These are phyloP conservation scores for Drosophila punjabiensis DNA, from an alignment of 1,140 invertebrate species.

Conservation along the genomic window DNA sequence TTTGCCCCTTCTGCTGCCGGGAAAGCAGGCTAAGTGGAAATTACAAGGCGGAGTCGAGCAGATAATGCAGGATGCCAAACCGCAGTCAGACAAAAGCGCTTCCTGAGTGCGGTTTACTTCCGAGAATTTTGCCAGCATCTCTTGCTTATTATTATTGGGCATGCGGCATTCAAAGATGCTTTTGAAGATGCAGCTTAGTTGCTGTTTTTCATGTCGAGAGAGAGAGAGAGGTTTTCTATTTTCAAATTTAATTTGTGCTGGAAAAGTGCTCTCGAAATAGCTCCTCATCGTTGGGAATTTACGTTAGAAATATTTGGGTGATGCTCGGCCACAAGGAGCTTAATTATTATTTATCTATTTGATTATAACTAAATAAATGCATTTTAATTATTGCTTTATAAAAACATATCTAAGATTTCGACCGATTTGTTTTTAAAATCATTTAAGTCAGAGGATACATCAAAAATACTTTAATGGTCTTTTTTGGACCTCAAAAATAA, in stretches of 20 bases:
- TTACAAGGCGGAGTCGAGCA: conserved; percentile 24
- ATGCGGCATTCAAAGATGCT: neutral
- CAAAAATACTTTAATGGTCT: too few species aligned
- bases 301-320: neutral
- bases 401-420: neutral
- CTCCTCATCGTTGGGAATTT: neutral
- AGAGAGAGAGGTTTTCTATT: neutral
- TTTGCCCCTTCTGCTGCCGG: conserved; percentile 5
- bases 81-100: conserved; percentile 32
- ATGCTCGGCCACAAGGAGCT: neutral
- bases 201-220: neutral
- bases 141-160: conserved; percentile 15
- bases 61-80: conserved; percentile 34
- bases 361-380: neutral
- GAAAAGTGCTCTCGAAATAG: neutral
- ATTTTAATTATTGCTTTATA: neutral
- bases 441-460: too few species aligned
- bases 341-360: neutral
- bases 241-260: conserved; percentile 5
- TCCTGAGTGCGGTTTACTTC: conserved; percentile 25
- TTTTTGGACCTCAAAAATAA: too few species aligned
- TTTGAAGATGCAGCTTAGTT: neutral
- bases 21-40: conserved; percentile 23
- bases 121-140: conserved; percentile 11
- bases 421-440: too few species aligned